Evolutionary conservation across 2,888 invertebrate species (phyloP), one percentile per base, ranked within the genome.

Genomic region (Clitarchus hookeri): DNA sequence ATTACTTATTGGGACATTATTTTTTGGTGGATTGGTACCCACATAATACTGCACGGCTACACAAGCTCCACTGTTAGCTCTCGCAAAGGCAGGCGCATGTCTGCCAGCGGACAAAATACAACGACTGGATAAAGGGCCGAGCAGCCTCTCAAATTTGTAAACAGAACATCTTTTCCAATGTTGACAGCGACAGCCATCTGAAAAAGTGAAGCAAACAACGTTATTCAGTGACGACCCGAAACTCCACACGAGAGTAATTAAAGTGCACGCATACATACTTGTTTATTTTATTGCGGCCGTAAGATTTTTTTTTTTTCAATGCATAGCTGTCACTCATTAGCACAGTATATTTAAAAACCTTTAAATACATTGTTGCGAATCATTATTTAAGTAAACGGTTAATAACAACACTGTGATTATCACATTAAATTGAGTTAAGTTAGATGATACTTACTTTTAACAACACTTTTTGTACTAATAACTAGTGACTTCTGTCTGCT

Each of bases 131-230:
- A 83, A 79, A 16, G 54, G 78, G 3, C 16, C 36, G 19, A 82
- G 2, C 25, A 25, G 19, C 78, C 23, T 85, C 82, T 48, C 53
- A 83, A 82, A 84, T 82, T 80, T 85, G 36, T 79, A 84, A 78
- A 48, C 44, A 54, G 77, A 48, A n/a, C 83, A 27, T 27, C 83
- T 48, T 84, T 85, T 86, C 86, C 86, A 86, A 23, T 83, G 84
- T n/a, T 79, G 86, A 83, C 87, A 87, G 77, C 83, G 48, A 79
- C 87, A 87, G 25, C 84, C 84, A 84, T 84, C 87, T 87, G 86
- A 25, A 84, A 85, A 26, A 23, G 54, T 6, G 25, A 79, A 79
- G 26, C n/a, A 25, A 82, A 26, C 13, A 65, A 36, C 4, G 36
- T 36, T 36, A 36, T 4, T 36, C 36, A 36, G 4, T 36, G 36